Conservation (phyloP, 2,888 invertebrate species). For the Hyposoter dolosus region DNA sequence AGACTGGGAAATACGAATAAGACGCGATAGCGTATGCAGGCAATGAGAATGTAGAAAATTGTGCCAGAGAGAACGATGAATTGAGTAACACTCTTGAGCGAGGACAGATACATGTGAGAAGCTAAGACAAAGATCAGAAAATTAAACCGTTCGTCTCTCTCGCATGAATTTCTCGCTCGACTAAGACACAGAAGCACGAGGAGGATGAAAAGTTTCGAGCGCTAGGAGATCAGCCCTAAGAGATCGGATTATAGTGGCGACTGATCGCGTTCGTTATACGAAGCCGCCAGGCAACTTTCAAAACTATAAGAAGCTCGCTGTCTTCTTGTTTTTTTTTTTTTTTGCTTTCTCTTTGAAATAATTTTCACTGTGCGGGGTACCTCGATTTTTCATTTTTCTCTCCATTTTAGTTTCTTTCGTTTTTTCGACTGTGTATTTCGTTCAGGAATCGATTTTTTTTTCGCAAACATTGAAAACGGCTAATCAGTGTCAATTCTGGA, state of each 20-base stretch:
- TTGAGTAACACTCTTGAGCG: conserved; percentile 31
- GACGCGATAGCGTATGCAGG: background rate
- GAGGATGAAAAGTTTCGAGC: conserved; percentile 55
- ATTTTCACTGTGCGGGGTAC: background rate
- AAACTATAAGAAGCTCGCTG: conserved; percentile 32
- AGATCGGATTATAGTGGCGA: conserved; percentile 55
- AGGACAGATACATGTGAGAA: conserved; percentile 27
- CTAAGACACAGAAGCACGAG: conserved; percentile 7
- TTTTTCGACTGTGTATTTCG: background rate
- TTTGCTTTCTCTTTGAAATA: background rate
- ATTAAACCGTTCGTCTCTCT: conserved; percentile 36
- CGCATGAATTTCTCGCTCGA: background rate
- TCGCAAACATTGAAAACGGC: too few relatives aligned
- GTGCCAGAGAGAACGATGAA: conserved; percentile 12
- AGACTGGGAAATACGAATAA: background rate
- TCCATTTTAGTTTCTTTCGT: background rate
- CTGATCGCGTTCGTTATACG: conserved; percentile 11
- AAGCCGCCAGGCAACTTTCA: conserved; percentile 32
- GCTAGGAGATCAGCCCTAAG: conserved; percentile 47
- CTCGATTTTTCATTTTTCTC: background rate
- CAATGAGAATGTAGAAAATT: background rate
- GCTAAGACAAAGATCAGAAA: conserved; percentile 36
- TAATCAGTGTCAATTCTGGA: background rate
- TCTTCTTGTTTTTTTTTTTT: background rate
- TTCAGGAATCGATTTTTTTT: too few relatives aligned